Base-by-base conservation (phyloP, 2,888 invertebrate genomes). In the Bellardia bayeri region DNA sequence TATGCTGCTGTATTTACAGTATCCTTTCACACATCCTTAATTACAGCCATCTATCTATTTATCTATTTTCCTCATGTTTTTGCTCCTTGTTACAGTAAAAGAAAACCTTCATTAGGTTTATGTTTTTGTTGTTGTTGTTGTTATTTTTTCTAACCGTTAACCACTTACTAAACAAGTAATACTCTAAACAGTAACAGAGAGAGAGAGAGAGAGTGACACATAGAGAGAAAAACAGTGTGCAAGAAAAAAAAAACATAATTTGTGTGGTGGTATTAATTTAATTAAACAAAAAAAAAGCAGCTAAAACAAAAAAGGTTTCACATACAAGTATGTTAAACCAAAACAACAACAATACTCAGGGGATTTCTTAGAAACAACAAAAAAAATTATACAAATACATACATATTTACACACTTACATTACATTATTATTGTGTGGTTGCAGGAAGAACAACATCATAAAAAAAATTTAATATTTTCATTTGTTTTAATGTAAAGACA, bases 11-110 rank as follows among this genome's bases (percentile, higher is more conserved):
- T 30, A 33, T 13, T 51, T n/a, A 3, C 45, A 11, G 23, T 9
- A 63, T 64, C 54, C 54, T 76, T 64, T 76, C 30, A 76, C 51
- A 40, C 76, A 76, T 66, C 54, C 54, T 76, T 76, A 40, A 66
- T 76, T 54, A 66, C 40, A 54, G 40, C 5, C 51, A 64, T 49
- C 49, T 14, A 45, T 45, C 45, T 45, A 76, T 76, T 54, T 76
- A 76, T 64, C 23, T 54, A 37, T 54, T 66, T 76, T 66, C 30
- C 54, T 64, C 40, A 66, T 40, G 37, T 66, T 75, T 49, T 42
- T 49, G 51, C 16, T 16, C 33, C 16, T 54, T 71, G 11, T 37
- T 37, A 37, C 3, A 49, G 33, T 63, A 16, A 23, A 49, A 51
- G 45, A 61, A 74, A 45, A 23, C 63, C 49, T 51, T 75, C 61